Evolutionary conservation across 2,888 invertebrate species (phyloP).

Genomic region (Lycaena phlaeas): DNA sequence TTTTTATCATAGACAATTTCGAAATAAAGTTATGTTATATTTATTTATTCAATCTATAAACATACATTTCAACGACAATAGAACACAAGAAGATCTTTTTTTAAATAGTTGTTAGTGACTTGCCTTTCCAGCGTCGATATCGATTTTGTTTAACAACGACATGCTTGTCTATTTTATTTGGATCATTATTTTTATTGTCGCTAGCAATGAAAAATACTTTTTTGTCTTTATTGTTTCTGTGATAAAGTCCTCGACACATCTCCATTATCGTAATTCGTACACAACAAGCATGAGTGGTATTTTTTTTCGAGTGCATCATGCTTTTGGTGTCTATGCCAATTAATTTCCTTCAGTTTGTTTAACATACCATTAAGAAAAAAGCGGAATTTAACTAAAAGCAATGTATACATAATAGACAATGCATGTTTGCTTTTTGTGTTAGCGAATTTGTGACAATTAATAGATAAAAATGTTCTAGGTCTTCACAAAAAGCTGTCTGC

Average conservation of each 20-base stretch:
- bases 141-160: constrained; percentile 35
- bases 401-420: constrained; percentile 34
- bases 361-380: constrained; percentile 9
- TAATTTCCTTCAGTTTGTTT: constrained; percentile 17
- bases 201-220: constrained; percentile 48
- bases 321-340: constrained; percentile 65
- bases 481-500: constrained; percentile 16
- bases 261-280: constrained; percentile 37
- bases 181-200: constrained; percentile 32
- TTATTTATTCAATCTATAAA: too few relatives aligned
- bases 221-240: constrained; percentile 6
- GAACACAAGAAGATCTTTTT: background rate
- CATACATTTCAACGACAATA: background rate
- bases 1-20: too few relatives aligned
- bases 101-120: background rate
- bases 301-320: constrained; percentile 60
- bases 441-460: constrained; percentile 25
- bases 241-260: constrained; percentile 29
- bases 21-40: too few relatives aligned
- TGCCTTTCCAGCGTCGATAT: constrained; percentile 5
- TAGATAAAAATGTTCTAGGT: background rate
- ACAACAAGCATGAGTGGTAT: constrained; percentile 61
- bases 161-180: constrained; percentile 53
- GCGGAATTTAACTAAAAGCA: constrained; percentile 16
- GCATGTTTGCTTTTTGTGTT: constrained; percentile 70